phyloP scores from a whole-genome alignment of 2,888 invertebrate species.

The Meliscaeva auricollis region DNA sequence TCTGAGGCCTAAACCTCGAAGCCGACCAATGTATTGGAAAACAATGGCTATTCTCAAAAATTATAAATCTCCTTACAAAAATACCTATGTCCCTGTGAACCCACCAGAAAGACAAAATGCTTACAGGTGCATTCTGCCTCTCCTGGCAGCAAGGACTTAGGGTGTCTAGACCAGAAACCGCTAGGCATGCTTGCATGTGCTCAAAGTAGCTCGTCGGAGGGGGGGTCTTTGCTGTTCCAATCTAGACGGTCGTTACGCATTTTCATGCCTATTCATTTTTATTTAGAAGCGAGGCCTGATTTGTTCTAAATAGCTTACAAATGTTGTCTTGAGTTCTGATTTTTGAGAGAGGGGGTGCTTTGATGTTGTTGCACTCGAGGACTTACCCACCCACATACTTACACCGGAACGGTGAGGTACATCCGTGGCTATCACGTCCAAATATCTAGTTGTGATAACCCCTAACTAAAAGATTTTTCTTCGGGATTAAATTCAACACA shows the following conservation, averaged over 20 bases:
- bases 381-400: neutral
- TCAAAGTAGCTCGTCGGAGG: conserved; percentile 4
- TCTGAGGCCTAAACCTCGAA: neutral
- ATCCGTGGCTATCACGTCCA: conserved; percentile 9
- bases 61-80: neutral
- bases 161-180: conserved; percentile 9
- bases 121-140: neutral
- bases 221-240: conserved; percentile 11
- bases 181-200: conserved; percentile 16
- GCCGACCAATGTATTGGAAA: neutral
- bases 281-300: neutral
- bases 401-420: neutral
- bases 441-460: neutral
- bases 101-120: neutral
- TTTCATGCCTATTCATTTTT: neutral
- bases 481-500: neutral
- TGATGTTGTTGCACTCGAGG: neutral
- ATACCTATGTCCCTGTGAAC: neutral
- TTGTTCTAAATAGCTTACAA: neutral
- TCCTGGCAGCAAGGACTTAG: conserved; percentile 6
- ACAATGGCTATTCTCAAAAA: neutral
- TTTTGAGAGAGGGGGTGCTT: neutral
- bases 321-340: neutral
- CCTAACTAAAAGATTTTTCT: neutral
- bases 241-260: conserved; percentile 1